Base-by-base conservation (phyloP, 2,113 vertebrate species). In the Mus spicilegus region DNA sequence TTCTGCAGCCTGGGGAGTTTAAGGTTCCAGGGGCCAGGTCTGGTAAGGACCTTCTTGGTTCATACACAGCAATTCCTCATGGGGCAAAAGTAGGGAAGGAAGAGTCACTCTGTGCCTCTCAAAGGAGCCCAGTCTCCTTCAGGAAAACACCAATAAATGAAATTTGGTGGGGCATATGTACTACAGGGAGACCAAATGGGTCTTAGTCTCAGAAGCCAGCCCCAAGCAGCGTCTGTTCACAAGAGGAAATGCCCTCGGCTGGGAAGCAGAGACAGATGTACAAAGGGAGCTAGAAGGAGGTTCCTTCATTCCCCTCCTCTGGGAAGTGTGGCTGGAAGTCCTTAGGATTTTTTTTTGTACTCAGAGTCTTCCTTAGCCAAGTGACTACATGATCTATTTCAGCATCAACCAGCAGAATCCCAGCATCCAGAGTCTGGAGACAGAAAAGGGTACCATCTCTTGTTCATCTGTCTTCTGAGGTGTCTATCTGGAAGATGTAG, bases 241-340 rank as follows among this genome's bases (percentile, higher is more conserved):
- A 39, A 65, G n/a, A 89, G 7, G 46, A 13, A 1, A 3, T 72
- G 28, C 1, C 42, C 30, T 20, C 33, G 11, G 1, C 6, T 13
- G 36, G 28, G 9, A 61, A 39, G 24, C 17, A 67, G 3, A 49
- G 30, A 19, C 30, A 54, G 54, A 56, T 54, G 65, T 24, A 9
- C 1, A 26, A 33, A 58, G 26, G 72, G n/a, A 77, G 7, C 20
- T 1, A 69, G 30, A 19, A 80, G 4, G 30, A 36, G 39, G 9
- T 20, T 26, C 9, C 39, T 76, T 0, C 19, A 11, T 28, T 46
- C 19, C 9, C 3, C 5, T 10, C 13, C 33, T 46, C 2, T 8
- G 42, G 26, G 28, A 70, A 19, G 3, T 3, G 5, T 46, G 5
- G 19, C 13, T 51, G 4, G 56, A 85, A n/a, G 1, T 49, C 28